phyloP scores from a whole-genome alignment of 2,113 vertebrate species.

The Gymnorhina tibicen region DNA sequence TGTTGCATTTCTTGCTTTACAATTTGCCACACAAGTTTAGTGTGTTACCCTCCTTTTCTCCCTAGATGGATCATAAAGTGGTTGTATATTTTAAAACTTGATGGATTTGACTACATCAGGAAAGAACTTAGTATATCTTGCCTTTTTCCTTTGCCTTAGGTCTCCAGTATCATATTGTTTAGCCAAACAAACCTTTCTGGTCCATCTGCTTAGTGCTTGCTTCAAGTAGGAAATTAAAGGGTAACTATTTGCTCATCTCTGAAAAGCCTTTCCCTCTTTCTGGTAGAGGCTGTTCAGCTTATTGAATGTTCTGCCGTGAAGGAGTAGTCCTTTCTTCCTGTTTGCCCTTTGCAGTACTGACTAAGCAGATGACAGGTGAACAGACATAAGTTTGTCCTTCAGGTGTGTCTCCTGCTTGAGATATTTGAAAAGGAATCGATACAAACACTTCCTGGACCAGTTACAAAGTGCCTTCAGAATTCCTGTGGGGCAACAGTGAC shows the following conservation, averaged over 20 bases:
- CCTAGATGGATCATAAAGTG: background rate
- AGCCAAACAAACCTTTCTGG: background rate
- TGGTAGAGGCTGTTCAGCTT: background rate
- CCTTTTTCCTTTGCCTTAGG: background rate
- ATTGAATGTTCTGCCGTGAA: background rate
- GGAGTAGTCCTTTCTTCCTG: background rate
- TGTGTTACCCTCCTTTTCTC: background rate
- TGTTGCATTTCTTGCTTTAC: background rate
- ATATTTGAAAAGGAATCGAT: background rate
- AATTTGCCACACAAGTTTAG: background rate
- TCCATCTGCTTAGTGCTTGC: background rate
- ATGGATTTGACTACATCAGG: background rate
- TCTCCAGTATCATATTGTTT: background rate
- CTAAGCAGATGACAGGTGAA: background rate
- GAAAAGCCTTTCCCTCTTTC: background rate
- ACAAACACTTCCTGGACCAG: background rate
- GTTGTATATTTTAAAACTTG: background rate
- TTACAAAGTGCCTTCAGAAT: background rate
- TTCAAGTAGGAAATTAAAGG: background rate
- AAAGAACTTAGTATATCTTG: background rate
- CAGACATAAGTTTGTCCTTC: background rate
- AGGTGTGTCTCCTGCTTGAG: background rate
- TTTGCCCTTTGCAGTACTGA: background rate
- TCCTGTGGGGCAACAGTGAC: slow-evolving; percentile 26
- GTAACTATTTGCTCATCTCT: background rate